A percentile compares a stretch with the other conserved stretches of the same genome.
phyloP scores from a whole-genome alignment of 1,140 invertebrate genomes.

The Thrips palmi region DNA sequence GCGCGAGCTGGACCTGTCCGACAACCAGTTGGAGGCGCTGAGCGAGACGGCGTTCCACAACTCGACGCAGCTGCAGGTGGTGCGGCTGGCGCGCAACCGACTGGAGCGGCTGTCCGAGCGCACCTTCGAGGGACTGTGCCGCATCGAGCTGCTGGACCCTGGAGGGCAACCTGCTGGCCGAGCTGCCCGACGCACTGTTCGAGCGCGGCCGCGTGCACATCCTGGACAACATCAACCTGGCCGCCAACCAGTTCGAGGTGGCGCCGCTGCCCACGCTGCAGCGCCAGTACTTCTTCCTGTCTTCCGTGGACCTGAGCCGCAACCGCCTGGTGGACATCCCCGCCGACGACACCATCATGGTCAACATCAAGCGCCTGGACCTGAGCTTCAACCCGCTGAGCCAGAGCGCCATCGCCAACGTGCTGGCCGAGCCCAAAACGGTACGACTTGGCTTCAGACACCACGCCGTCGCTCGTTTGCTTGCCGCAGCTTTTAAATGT shows the following conservation, averaged over 20 bases:
- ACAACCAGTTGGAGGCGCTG: constrained; percentile 60
- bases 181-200: constrained; percentile 69
- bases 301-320: constrained; percentile 54
- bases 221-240: constrained; percentile 63
- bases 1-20: constrained; percentile 40
- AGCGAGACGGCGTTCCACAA: constrained; percentile 78
- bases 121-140: constrained; percentile 60
- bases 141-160: constrained; percentile 58
- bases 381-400: constrained; percentile 69
- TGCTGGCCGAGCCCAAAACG: constrained; percentile 76
- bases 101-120: constrained; percentile 56
- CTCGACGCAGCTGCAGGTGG: constrained; percentile 63
- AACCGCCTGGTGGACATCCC: constrained; percentile 63
- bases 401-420: constrained; percentile 45
- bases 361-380: constrained; percentile 72
- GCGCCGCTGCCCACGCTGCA: constrained; percentile 61
- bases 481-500: no score
- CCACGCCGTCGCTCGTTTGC: no score
- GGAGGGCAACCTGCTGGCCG: constrained; percentile 47
- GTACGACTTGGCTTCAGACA: no score
- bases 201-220: constrained; percentile 55
- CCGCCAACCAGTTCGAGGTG: constrained; percentile 53
- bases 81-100: constrained; percentile 58
- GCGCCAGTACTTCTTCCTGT: constrained; percentile 63
- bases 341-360: constrained; percentile 63